Base-by-base conservation (phyloP, 2,888 invertebrate genomes). In the Chrysina gloriosa region DNA sequence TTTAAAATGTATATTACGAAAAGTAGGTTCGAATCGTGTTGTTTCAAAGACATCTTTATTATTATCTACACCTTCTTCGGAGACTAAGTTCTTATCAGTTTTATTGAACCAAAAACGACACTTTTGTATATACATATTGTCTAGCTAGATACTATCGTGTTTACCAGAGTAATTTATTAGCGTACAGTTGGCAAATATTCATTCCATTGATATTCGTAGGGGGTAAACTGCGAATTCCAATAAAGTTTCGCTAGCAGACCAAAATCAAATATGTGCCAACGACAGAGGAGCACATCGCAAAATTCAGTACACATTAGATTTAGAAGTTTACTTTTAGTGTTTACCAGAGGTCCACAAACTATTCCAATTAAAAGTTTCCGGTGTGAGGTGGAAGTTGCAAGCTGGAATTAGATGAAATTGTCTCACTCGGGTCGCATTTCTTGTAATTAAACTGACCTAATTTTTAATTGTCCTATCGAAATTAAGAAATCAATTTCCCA, bases 301-400 rank as follows among this genome's bases (percentile, higher is more conserved):
- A 47, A 47, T 23, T 47, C 23, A 19, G 47, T 9, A 23, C 23
- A 47, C 47, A 47, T 21, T 23, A 19, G 47, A 19, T 47, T 47
- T 47, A 21, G 23, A 45, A 47, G 47, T 47, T 47, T 47, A n/a
- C 23, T 23, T 21, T 19, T 23, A 23, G 21, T 47, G 1, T 23
- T 23, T 47, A 19, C 23, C 21, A 7, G 54, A 54, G 54, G 16
- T 54, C 19, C 9, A 25, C 54, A n/a, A 54, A 54, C 54, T 54
- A 54, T 54, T 54, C 16, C 54, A 54, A 54, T 54, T 34, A 54
- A 54, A 54, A 54, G 31, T 54, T 54, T 31, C 2, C 16, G 16
- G 21, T 19, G 16, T 34, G 34, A 54, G 31, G 54, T 34, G 34
- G 34, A n/a, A 31, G 31, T 54, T 31, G 31, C 31, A 4, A 0